These are phyloP conservation scores for Myotis planiceps DNA, from an alignment of 2,797 vertebrate species.

Conservation along the genomic window DNA sequence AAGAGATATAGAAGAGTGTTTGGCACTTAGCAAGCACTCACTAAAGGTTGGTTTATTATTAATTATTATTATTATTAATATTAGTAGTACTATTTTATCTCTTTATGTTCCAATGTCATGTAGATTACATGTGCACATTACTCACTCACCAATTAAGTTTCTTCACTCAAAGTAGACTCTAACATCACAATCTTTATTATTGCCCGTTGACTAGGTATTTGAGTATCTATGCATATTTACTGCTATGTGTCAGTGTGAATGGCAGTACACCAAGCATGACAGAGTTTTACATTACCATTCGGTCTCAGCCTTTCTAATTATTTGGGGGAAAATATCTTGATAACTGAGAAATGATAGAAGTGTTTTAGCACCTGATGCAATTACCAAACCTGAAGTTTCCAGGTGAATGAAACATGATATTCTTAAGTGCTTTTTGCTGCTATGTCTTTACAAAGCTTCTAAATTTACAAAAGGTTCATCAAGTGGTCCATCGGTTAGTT, in stretches of 20 bases:
- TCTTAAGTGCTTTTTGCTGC: background rate
- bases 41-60: background rate
- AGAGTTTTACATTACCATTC: background rate
- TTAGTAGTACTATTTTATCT: background rate
- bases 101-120: background rate
- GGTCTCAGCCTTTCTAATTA: background rate
- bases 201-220: background rate
- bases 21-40: background rate
- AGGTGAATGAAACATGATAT: background rate
- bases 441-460: background rate
- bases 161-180: background rate
- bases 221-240: background rate
- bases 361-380: background rate
- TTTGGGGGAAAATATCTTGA: background rate
- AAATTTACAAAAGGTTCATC: background rate
- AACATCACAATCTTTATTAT: background rate
- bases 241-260: background rate
- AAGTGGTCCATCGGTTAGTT: background rate
- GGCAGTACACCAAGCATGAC: background rate
- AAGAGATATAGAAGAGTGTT: background rate
- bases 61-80: background rate
- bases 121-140: background rate
- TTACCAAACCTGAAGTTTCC: background rate
- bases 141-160: background rate
- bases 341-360: background rate